Conservation (phyloP, 2,797 vertebrate species). For the Melanotaenia nigrans region DNA sequence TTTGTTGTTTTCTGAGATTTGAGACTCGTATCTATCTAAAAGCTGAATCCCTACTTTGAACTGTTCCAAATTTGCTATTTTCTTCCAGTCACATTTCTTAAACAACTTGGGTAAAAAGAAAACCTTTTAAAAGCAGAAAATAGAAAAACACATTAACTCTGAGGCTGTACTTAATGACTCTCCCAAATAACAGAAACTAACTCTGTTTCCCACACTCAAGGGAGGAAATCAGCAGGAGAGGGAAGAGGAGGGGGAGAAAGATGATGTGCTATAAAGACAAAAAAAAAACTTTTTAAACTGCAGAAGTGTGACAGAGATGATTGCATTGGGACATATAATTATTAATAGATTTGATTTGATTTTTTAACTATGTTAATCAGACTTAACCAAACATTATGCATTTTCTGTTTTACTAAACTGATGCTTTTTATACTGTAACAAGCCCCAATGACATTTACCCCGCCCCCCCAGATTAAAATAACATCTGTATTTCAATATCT, state of each 20-base stretch:
- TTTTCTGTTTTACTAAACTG: slow-evolving; percentile 16
- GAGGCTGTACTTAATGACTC: slow-evolving; percentile 61
- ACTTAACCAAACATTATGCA: slow-evolving; percentile 23
- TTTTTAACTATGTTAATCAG: slow-evolving; percentile 28
- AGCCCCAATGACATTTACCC: slow-evolving; percentile 29
- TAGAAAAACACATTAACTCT: slow-evolving; percentile 51
- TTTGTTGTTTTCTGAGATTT: slow-evolving; percentile 38
- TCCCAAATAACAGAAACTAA: slow-evolving; percentile 59
- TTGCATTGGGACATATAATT: slow-evolving; percentile 29
- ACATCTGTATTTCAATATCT: slow-evolving; percentile 34
- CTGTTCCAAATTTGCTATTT: slow-evolving; percentile 30
- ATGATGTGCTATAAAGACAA: slow-evolving; percentile 18
- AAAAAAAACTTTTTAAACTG: slow-evolving; percentile 31
- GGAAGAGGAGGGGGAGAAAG: slow-evolving; percentile 5
- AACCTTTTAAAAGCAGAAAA: slow-evolving; percentile 39
- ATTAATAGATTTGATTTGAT: slow-evolving; percentile 21
- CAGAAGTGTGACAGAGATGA: slow-evolving; percentile 47
- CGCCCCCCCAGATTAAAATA: slow-evolving; percentile 17
- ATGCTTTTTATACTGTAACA: slow-evolving; percentile 23
- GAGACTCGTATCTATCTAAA: slow-evolving; percentile 35
- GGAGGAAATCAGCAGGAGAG: slow-evolving; percentile 38
- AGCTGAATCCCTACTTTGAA: slow-evolving; percentile 16
- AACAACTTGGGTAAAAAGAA: slow-evolving; percentile 39
- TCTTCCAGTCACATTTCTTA: slow-evolving; percentile 28
- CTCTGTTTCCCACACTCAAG: slow-evolving; percentile 44